Percentiles rank a stretch among this genome's conserved stretches.
These are phyloP conservation scores for Drosophila mettleri DNA, from an alignment of 2,888 invertebrate species.

Conservation along the genomic window DNA sequence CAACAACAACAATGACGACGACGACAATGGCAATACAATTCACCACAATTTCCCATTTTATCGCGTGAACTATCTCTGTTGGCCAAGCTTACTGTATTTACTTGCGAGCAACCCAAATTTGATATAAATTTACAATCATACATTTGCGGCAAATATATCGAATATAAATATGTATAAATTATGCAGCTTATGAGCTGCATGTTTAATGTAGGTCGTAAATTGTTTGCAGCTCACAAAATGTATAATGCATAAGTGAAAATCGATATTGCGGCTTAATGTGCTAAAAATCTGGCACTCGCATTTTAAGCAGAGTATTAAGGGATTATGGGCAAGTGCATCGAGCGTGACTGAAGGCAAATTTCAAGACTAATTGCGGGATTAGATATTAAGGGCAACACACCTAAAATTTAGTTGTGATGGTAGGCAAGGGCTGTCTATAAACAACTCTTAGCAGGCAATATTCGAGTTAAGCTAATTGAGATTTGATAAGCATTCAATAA, in stretches of 20 bases:
- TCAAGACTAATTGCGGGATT: slow-evolving; percentile 46
- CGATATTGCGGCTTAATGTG: slow-evolving; percentile 45
- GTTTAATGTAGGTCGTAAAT: slow-evolving; percentile 73
- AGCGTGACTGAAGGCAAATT: slow-evolving; percentile 35
- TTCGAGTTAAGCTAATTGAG: not conserved
- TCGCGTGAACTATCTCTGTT: slow-evolving; percentile 49
- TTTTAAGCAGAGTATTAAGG: slow-evolving; percentile 19
- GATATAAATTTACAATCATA: slow-evolving; percentile 23
- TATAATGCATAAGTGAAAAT: slow-evolving; percentile 42
- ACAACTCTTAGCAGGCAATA: too few species aligned
- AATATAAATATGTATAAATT: slow-evolving; percentile 55
- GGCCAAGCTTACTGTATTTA: slow-evolving; percentile 61
- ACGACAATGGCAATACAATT: slow-evolving; percentile 23
- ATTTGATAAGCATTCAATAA: not conserved
- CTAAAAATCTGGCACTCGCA: slow-evolving; percentile 27
- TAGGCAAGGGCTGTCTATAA: not conserved
- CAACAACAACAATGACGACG: slow-evolving; percentile 21
- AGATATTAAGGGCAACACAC: not conserved
- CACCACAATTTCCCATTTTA: slow-evolving; percentile 31
- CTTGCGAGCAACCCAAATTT: slow-evolving; percentile 23
- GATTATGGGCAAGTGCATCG: slow-evolving; percentile 35
- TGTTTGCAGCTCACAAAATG: slow-evolving; percentile 36
- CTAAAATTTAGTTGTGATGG: not conserved
- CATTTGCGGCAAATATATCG: not conserved
- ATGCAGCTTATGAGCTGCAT: slow-evolving; percentile 73